Base-by-base conservation (phyloP, 2,797 vertebrate species). In the Onychomys arenicola region DNA sequence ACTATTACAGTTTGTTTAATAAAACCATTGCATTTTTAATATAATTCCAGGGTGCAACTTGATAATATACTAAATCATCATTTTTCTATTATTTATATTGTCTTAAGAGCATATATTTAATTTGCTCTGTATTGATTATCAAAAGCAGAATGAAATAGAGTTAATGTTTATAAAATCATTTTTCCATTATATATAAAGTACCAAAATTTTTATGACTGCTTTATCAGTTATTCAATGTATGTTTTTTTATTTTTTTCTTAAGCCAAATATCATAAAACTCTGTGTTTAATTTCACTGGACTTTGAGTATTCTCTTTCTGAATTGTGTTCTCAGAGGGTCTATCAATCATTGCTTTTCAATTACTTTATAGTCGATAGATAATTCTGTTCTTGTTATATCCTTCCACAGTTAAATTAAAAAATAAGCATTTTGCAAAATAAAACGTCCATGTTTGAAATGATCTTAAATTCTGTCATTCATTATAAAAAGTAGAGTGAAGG, bases 1-100 rank as follows among this genome's bases (percentile, higher is more conserved):
- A 55, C 77, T 52, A 61, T 90, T 82, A 84, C 67, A 93, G 59
- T 95, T 95, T 94, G 89, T 97, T 96, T 96, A 98, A 90, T 83
- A 84, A 97, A 75, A 84, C 76, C 29, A 96, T 95, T 97, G 85
- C 52, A 87, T 97, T 95, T 96, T 84, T 97, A 91, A 91, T 91
- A 85, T 93, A 95, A 96, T 97, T 97, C 59, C 43, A 67, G 86
- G 17, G 4, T 92, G 49, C 93, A 55, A 89, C 71, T 97, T 95
- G 92, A 34, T 95, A 95, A 96, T 97, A 97, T 97, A 83, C 34
- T 91, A 6, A 19, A 89, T 71, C 83, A 94, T 65, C 81, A 91
- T 93, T 76, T 92, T 40, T 61, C 46, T 25, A 89, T 96, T 97
- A 96, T 65, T 94, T 96, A 43, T 85, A 16, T 76, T 92, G 71